Percentiles rank a stretch among this genome's conserved stretches.
These are phyloP conservation scores for Lota lota DNA, from an alignment of 2,113 vertebrate genomes.

Conservation along the genomic window DNA sequence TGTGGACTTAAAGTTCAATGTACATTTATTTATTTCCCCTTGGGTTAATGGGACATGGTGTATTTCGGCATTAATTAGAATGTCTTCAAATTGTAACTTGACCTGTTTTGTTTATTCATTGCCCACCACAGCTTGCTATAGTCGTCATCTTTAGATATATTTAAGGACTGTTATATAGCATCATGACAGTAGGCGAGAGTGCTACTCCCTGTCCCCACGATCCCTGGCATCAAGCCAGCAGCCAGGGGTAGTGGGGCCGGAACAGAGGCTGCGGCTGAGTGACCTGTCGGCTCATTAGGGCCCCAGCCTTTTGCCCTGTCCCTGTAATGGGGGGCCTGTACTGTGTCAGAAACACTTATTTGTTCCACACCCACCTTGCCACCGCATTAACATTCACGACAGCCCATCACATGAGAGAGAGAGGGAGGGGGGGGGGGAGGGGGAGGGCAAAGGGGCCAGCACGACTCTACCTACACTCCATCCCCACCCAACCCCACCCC, in stretches of 20 bases:
- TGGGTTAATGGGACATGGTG: no score
- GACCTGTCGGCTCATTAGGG: slow-evolving; percentile 84
- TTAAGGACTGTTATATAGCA: no score
- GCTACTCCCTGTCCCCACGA: no score
- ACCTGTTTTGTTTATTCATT: no score
- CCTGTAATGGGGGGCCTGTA: slow-evolving; percentile 76
- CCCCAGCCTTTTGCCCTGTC: slow-evolving; percentile 71
- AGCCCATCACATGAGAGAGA: slow-evolving; percentile 75
- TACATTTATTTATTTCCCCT: no score
- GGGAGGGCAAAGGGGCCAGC: slow-evolving; percentile 22
- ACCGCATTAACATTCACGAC: slow-evolving; percentile 85
- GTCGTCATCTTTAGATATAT: no score
- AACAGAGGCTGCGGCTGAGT: slow-evolving; percentile 72
- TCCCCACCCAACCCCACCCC: neutral
- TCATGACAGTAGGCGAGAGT: no score
- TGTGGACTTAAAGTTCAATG: no score
- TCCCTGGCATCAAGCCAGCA: no score
- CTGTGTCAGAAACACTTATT: slow-evolving; percentile 85
- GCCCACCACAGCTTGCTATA: no score
- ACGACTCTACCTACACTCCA: slow-evolving; percentile 10
- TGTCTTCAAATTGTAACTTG: no score
- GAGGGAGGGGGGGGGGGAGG: slow-evolving; percentile 48
- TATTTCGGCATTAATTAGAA: no score
- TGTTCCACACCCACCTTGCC: slow-evolving; percentile 81
- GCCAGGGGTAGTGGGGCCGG: slow-evolving; percentile 36